Evolutionary conservation across 2,797 vertebrate species (phyloP).

Genomic region (Diplodus puntazzo): DNA sequence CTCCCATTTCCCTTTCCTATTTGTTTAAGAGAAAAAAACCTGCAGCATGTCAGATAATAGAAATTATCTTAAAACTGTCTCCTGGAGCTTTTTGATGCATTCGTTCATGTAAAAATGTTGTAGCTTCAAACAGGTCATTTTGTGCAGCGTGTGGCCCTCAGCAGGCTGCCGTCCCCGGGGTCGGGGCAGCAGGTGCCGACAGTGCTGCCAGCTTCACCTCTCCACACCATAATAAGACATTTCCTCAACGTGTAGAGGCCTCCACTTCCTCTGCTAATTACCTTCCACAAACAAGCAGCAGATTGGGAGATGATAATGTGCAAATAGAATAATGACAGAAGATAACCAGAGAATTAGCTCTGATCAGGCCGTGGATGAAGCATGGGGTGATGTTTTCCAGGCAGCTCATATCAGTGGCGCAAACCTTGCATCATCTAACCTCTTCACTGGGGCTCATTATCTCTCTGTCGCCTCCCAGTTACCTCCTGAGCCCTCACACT

Average conservation of each 20-base stretch:
- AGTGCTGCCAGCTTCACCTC: constrained; percentile 69
- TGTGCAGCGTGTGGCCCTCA: constrained; percentile 45
- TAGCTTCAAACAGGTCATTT: constrained; percentile 9
- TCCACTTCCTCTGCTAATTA: constrained; percentile 74
- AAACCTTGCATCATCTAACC: constrained; percentile 32
- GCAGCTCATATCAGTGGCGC: neutral
- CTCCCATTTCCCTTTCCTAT: no score
- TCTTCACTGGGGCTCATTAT: constrained; percentile 57
- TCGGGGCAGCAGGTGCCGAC: constrained; percentile 68
- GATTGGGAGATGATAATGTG: constrained; percentile 66
- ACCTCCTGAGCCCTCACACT: constrained; percentile 78
- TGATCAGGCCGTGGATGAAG: constrained; percentile 7
- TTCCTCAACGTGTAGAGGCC: constrained; percentile 65
- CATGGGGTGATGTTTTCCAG: neutral
- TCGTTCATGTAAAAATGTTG: neutral
- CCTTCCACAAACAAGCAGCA: constrained; percentile 63
- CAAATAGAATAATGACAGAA: constrained; percentile 67
- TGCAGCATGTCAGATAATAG: neutral
- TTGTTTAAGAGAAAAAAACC: neutral
- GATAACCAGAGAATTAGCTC: constrained; percentile 35
- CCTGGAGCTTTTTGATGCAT: neutral
- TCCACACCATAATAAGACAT: constrained; percentile 65
- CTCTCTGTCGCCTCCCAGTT: constrained; percentile 40
- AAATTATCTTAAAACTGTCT: no score
- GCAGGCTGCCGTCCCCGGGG: constrained; percentile 45